A percentile compares a stretch with the other conserved stretches of the same genome.
These are phyloP conservation scores for Coremacera marginata DNA, from an alignment of 2,888 invertebrate species.

Conservation along the genomic window DNA sequence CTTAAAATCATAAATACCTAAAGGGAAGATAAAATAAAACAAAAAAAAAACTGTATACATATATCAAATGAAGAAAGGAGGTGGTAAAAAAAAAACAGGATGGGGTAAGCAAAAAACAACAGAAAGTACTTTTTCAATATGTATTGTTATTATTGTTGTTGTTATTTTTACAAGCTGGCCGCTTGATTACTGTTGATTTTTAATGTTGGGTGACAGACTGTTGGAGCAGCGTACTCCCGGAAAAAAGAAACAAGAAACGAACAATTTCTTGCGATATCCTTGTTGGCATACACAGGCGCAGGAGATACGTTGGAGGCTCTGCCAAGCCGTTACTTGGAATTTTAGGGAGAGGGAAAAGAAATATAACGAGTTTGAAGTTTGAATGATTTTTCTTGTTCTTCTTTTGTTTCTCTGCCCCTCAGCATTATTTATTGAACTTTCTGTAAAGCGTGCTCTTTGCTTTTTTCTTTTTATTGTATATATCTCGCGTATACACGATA, in stretches of 20 bases:
- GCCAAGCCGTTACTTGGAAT: not conserved
- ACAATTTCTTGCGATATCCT: not conserved
- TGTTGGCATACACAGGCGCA: not conserved
- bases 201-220: conserved; percentile 20
- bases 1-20: conserved; percentile 59
- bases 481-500: conserved; percentile 51
- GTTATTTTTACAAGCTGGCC: not conserved
- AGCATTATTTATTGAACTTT: not conserved
- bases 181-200: conserved; percentile 14
- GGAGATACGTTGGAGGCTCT: not conserved
- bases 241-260: not conserved
- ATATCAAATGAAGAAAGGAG: not conserved
- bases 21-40: conserved; percentile 15
- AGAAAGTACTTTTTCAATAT: not conserved
- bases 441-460: not conserved
- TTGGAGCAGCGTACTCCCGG: not conserved
- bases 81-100: not conserved
- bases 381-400: conserved; percentile 1
- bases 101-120: not conserved
- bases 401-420: not conserved
- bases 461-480: conserved; percentile 19
- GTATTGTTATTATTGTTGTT: not conserved
- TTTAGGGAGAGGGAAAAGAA: not conserved
- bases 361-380: conserved; percentile 19
- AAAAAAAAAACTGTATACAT: not conserved